Base-by-base conservation (phyloP, 2,113 vertebrate genomes). In the Amphiprion ocellaris region DNA sequence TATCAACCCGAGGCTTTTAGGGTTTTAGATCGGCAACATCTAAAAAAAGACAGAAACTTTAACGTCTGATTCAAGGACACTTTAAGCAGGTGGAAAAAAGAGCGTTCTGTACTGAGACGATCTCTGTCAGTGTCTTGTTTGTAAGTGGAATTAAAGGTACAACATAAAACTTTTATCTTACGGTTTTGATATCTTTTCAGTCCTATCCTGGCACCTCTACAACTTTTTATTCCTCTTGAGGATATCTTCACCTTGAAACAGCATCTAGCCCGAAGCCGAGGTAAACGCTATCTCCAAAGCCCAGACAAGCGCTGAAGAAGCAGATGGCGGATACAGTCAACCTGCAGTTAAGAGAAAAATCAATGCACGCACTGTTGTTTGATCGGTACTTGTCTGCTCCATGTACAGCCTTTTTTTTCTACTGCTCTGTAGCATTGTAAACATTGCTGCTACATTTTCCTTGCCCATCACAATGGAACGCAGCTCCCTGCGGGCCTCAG, bases 281-380 rank as follows among this genome's bases (percentile, higher is more conserved):
- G 21, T 41, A 68, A 74, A 70, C 49, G n/a, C 26, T 2, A 23
- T 60, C 41, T 37, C 50, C 24, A 16, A 71, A 41, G 15, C 33
- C 5, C 37, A 63, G 33, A 58, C 63, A 55, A 60, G 61, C 4
- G 4, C 28, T 9, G 4, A 41, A 66, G 63, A 28, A 77, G 66
- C 44, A 79, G 69, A 72, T 78, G 79, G 64, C 7, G 12, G 59
- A 53, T n/a, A 28, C 23, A 49, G 21, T 67, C 75, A 33, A 55
- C 78, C 52, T 12, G 58, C 33, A 58, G 11, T 70, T 41, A 60
- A 62, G 26, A 74, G 16, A 65, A 67, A 82, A 69, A 60, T 28
- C 69, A 33, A 67, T 54, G 17, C 1, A 2, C 46, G 65, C 21
- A 6, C 44, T 46, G 37, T 46, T 30, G 65, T 10, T 49, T 47